Evolutionary conservation across 2,113 vertebrate species (phyloP).

Genomic region (Melierax canorus): DNA sequence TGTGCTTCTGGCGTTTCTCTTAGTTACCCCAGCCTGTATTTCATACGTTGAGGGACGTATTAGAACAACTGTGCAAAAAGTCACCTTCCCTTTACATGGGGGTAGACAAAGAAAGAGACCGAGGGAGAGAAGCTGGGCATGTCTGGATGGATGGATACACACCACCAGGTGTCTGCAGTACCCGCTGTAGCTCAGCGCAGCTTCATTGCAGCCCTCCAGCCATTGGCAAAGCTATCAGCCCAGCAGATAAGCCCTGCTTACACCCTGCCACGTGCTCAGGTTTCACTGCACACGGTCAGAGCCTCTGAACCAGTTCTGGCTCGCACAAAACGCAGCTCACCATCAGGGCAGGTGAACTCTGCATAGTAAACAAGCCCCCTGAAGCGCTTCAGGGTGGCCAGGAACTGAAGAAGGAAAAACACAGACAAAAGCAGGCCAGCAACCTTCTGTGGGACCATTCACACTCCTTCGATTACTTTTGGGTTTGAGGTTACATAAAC

Average conservation of each 20-base stretch:
- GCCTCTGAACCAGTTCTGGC: background rate
- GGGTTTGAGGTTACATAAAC: background rate
- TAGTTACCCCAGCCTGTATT: background rate
- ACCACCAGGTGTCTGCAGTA: background rate
- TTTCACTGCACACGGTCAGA: background rate
- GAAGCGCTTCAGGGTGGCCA: background rate
- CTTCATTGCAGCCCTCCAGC: background rate
- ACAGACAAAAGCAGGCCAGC: background rate
- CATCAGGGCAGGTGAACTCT: background rate
- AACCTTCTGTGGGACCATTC: background rate
- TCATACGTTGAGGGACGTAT: background rate
- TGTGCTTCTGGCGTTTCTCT: background rate
- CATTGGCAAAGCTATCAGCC: background rate
- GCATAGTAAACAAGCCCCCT: background rate
- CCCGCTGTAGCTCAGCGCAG: background rate
- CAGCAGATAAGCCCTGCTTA: background rate
- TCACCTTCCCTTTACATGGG: background rate
- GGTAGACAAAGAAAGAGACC: accelerated
- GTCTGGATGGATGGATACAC: background rate
- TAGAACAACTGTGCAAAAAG: background rate
- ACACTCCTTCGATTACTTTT: background rate
- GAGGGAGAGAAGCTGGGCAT: background rate
- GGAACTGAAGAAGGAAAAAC: background rate
- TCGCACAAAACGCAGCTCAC: background rate
- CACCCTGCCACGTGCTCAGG: background rate